Evolutionary conservation across 92 coral and sea anemone genomes (phyloP), one percentile per base, ranked within the genome.

Genomic region (Heteractis magnifica): DNA sequence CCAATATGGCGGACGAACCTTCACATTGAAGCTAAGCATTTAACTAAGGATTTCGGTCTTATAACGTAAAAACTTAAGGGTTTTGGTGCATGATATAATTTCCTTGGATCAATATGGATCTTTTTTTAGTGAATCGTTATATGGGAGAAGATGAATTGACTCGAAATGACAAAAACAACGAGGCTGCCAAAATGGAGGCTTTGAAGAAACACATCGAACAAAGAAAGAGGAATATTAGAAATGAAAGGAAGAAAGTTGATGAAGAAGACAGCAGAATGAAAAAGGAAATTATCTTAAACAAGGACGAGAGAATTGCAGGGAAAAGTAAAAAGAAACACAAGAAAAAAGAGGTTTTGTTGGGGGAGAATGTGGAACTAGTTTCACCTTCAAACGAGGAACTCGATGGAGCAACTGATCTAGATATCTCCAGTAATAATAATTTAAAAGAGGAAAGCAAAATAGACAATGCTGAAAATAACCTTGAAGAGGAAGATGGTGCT

Each of bases 121-220:
- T 95, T 34, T 95, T 95, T 77, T 81, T 83, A 16, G 89, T 95
- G 8, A 90, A 95, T 49, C 91, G 98, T 49, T 95, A 89, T 75
- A 87, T 90, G 92, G 98, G 94, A 58, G 97, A 93, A 26, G 92
- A 82, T 34, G 82, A 76, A 79, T 49, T 10, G 21, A 62, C 70
- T 8, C 70, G 71, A 34, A 71, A 81, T 18, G 48, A 19, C 21
- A 51, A 74, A 84, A 80, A 80, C 23, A 56, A 26, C 20, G 88
- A 87, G 51, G 85, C 77, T 19, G 70, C 58, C 6, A 65, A 56
- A 76, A 82, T 79, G 64, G 53, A 78, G 8, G 56, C 71, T 16
- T 79, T 80, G 12, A 72, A 87, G 64, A 78, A 87, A 77, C 85
- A 86, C 65, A 64, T 65, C 11, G 91, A 84, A 49, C 26, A 65